Evolutionary conservation across 2,113 vertebrate species (phyloP), one percentile per base, ranked within the genome.

Genomic region (Hystrix cristata): DNA sequence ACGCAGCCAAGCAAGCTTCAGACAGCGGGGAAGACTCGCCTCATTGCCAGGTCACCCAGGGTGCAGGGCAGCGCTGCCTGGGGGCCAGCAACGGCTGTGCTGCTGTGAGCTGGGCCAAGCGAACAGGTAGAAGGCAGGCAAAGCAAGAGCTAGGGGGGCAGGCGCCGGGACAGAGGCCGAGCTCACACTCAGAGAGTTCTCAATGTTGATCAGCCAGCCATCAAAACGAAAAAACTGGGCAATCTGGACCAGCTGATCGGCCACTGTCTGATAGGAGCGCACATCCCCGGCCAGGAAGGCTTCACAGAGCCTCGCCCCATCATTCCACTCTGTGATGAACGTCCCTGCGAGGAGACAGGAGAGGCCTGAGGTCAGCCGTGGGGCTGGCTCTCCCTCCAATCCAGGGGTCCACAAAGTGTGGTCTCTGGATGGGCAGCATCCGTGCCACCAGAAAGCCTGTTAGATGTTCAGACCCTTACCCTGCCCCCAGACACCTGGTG

Each of bases 131-230:
- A 0, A 19, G 55, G 57, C 25, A 38, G 76, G 48, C 53, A 29
- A 23, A 25, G 25, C 15, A 4, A 8, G 62, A 76, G 57, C 34
- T 2, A 38, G 0, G n/a, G 69, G 81, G 19, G 12, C 53, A 11
- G 23, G 25, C 5, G 0, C 46, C 29, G 15, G 1, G 14, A 8
- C 0, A 0, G 0, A 0, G 13, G 1, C 0, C 0, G 0, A 0
- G 97, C 99, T 99, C 96, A 99, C 99, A 4, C 99, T 99, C 96
- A 99, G 98, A 0, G 21, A 0, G 96, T 99, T 99, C 98, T 99
- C 99, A 0, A 99, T 99, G 98, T 99, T 99, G 90, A 99, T 53
- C 57, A 99, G 98, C 99, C 99, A 99, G 92, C 99, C 99, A 0
- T 99, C 99, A 0, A 99, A 99, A 72, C 96, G 94, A 25, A 99